A percentile compares a stretch with the other conserved stretches of the same genome.
phyloP scores from a whole-genome alignment of 2,113 vertebrate genomes.

The Callochromis pleurospilus region DNA sequence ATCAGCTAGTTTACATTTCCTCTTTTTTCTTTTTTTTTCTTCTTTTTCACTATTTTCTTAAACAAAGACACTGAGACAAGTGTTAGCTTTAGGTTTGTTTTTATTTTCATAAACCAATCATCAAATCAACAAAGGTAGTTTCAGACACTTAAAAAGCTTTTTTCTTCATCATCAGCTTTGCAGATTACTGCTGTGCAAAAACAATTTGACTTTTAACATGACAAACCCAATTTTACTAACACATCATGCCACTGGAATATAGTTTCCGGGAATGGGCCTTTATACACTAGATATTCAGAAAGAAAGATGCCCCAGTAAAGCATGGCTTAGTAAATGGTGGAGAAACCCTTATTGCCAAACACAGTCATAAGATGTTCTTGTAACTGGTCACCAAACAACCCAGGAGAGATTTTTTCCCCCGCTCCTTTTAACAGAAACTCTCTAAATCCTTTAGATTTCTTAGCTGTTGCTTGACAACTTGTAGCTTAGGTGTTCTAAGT shows the following conservation, averaged over 20 bases:
- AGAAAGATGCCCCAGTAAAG: background rate
- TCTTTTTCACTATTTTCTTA: accelerated
- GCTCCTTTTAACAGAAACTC: background rate
- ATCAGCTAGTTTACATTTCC: background rate
- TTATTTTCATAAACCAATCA: background rate
- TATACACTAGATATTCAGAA: background rate
- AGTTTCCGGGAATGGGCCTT: background rate
- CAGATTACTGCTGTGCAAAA: background rate
- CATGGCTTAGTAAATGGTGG: background rate
- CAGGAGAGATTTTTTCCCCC: accelerated
- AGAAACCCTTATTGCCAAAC: background rate
- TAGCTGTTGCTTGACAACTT: background rate
- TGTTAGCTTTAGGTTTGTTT: background rate
- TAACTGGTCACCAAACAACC: background rate
- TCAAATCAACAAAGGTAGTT: background rate
- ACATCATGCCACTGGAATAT: background rate
- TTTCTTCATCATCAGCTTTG: background rate
- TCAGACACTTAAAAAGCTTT: background rate
- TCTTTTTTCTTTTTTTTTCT: background rate
- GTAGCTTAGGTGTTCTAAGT: accelerated
- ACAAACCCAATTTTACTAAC: background rate
- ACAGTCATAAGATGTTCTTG: background rate
- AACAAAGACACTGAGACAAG: background rate
- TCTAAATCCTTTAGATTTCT: background rate
- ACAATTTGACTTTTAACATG: background rate